Evolutionary conservation across 2,113 vertebrate species (phyloP).

Genomic region (Austrofundulus limnaeus): DNA sequence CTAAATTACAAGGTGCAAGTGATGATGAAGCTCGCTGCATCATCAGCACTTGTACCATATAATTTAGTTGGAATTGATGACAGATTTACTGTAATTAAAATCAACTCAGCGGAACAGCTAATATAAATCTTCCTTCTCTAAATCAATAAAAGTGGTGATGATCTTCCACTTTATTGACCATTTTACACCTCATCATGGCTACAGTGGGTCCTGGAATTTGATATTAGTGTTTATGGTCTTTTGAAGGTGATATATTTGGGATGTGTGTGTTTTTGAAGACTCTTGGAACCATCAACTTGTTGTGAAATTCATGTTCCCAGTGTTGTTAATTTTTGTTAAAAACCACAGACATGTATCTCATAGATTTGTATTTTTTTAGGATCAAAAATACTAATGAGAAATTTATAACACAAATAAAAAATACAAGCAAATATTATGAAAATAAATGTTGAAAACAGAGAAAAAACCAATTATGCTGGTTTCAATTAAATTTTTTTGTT

Average conservation of each 20-base stretch:
- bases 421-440: too few species aligned
- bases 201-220: neutral
- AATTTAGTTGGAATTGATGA: conserved; percentile 5
- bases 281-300: too few species aligned
- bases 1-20: conserved; percentile 5
- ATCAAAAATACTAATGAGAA: too few species aligned
- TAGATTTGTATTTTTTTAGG: too few species aligned
- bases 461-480: too few species aligned
- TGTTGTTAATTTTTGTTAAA: too few species aligned
- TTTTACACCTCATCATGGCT: neutral
- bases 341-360: too few species aligned
- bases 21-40: conserved; percentile 5
- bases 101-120: conserved; percentile 9
- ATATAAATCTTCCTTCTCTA: neutral
- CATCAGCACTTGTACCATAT: neutral
- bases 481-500: too few species aligned
- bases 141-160: conserved; percentile 1
- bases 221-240: conserved; percentile 2
- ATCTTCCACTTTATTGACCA: neutral
- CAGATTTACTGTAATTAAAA: conserved; percentile 14
- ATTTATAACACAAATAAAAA: too few species aligned
- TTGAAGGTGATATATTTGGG: neutral
- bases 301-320: too few species aligned
- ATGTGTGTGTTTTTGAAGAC: neutral
- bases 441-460: too few species aligned